These are phyloP conservation scores for Rotaria socialis DNA, from an alignment of 2,888 invertebrate species.

Conservation along the genomic window DNA sequence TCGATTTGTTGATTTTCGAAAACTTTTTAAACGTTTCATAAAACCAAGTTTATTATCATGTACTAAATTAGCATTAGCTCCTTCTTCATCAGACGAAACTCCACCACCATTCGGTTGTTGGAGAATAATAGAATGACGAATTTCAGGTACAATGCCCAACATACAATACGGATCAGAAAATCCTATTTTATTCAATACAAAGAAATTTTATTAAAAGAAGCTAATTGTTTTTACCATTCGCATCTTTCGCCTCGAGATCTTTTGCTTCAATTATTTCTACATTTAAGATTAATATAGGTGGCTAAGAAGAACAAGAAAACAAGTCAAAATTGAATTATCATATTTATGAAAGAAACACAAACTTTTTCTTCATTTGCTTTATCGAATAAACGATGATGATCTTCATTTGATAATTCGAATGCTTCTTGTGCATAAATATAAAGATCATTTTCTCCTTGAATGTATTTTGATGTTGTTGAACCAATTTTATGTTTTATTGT, in stretches of 20 bases:
- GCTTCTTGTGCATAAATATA: constrained; percentile 83
- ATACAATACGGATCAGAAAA: constrained; percentile 97
- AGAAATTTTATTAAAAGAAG: background rate
- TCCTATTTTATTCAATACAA: background rate
- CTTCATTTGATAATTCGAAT: constrained; percentile 75
- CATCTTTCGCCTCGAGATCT: constrained; percentile 90
- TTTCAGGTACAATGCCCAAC: constrained; percentile 67
- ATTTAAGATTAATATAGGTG: constrained; percentile 86
- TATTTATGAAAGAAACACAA: constrained; percentile 29
- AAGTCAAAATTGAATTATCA: background rate
- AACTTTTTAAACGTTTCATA: constrained; percentile 34
- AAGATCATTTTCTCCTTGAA: constrained; percentile 70
- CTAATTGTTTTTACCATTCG: constrained; percentile 68
- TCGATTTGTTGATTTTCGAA: background rate
- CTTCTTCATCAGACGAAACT: constrained; percentile 31
- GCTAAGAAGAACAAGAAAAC: constrained; percentile 60
- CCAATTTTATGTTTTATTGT: constrained; percentile 88
- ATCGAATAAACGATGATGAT: constrained; percentile 77
- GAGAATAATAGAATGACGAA: background rate
- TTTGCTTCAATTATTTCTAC: constrained; percentile 84
- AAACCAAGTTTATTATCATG: constrained; percentile 20
- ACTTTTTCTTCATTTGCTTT: constrained; percentile 79
- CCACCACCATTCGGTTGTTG: background rate
- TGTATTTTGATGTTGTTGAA: constrained; percentile 66
- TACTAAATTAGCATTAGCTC: background rate